Base-by-base conservation (phyloP, 2,888 invertebrate species). In the Leptinotarsa rubiginosa region DNA sequence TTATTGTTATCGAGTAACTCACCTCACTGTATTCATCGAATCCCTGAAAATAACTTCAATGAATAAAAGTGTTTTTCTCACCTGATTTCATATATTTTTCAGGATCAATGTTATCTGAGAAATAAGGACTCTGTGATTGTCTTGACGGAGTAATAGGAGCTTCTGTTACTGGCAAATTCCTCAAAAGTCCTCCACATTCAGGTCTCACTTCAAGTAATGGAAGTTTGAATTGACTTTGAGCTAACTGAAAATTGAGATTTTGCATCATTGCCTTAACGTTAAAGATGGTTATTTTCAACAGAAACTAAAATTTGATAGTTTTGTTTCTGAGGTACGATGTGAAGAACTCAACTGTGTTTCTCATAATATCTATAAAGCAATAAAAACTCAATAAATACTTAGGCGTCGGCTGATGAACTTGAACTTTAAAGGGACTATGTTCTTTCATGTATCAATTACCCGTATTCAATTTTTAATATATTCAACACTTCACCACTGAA, bases 201-300 rank as follows among this genome's bases (percentile, higher is more conserved):
- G 93, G 92, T 69, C 92, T 88, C 0, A 94, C 93, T 66, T 90
- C 89, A 62, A 92, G 87, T 77, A 95, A 84, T 0, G 95, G 95
- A 10, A 94, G 86, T 82, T 92, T 92, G 86, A 93, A 94, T 79
- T 92, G 90, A 25, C 92, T 92, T 81, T 91, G 90, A 13, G 92
- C 91, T 67, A 93, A 89, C 94, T 94, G 84, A 18, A 81, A 75
- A 62, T 71, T 65, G n/a, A 66, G 15, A 47, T 20, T n/a, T 18
- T 62, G 20, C 13, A 3, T 22, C 15, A 13, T 56, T 56, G 56
- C 4, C 13, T 2, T 0, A 18, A 41, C 10, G 41, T 12, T 41
- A 41, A 41, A 10, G 41, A 41, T 10, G 2, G 10, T 41, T 41
- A 31, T 41, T 41, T 41, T 41, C 10, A 41, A 41, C 10, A 41